A percentile compares a stretch with the other conserved stretches of the same genome.
Evolutionary conservation across 1,140 invertebrate species (phyloP).

Genomic region (Cydia amplana): DNA sequence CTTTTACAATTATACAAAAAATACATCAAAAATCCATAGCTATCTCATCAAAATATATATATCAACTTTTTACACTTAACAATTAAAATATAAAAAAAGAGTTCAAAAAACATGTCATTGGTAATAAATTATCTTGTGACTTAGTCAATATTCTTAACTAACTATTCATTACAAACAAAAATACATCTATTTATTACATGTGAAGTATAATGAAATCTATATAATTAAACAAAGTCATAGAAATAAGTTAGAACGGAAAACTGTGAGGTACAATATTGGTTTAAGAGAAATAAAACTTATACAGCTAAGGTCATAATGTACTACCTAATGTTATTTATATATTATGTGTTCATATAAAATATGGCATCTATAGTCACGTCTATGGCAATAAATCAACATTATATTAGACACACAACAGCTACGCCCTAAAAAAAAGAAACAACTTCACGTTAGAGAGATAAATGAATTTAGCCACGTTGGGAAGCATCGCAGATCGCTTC

Average conservation of each 20-base stretch:
- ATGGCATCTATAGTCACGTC: conserved; percentile 70
- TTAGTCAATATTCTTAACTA: conserved; percentile 73
- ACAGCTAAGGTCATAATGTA: conserved; percentile 43
- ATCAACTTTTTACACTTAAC: conserved; percentile 61
- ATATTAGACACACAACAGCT: conserved; percentile 28
- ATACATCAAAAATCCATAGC: conserved; percentile 51
- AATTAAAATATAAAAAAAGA: conserved; percentile 67
- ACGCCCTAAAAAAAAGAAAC: background rate
- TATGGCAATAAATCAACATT: conserved; percentile 57
- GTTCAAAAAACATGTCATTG: conserved; percentile 76
- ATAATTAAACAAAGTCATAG: conserved; percentile 26
- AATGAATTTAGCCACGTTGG: background rate
- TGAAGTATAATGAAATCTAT: conserved; percentile 34
- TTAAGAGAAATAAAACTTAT: conserved; percentile 53
- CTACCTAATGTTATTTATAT: conserved; percentile 51
- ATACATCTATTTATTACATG: conserved; percentile 44
- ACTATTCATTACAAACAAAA: conserved; percentile 43
- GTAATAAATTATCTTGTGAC: conserved; percentile 78
- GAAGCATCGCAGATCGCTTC: background rate
- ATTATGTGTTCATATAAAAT: conserved; percentile 48
- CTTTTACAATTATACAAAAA: conserved; percentile 51
- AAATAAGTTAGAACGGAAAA: conserved; percentile 54
- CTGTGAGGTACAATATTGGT: conserved; percentile 55
- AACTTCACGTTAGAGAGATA: background rate
- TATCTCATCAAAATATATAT: conserved; percentile 63